phyloP scores from a whole-genome alignment of 2,888 invertebrate species.

The Eudemis profundana region DNA sequence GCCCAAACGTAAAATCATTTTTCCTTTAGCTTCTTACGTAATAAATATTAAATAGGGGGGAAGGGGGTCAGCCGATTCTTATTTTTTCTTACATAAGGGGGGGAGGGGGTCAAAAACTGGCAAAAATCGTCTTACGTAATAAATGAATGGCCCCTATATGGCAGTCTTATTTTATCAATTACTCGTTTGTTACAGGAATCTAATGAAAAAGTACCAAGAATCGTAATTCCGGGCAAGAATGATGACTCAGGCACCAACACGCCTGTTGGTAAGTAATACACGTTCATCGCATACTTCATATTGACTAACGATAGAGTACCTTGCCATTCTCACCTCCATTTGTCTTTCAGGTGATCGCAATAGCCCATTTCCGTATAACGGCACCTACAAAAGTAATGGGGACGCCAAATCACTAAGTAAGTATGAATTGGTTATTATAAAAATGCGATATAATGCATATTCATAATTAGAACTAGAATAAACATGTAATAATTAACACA shows the following conservation, averaged over 20 bases:
- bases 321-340: conserved; percentile 6
- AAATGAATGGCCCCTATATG: too few relatives aligned
- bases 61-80: too few relatives aligned
- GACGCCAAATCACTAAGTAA: conserved; percentile 77
- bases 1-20: too few relatives aligned
- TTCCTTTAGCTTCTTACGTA: too few relatives aligned
- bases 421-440: too few relatives aligned
- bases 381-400: conserved; percentile 65
- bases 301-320: conserved; percentile 12
- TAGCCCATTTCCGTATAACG: conserved; percentile 64
- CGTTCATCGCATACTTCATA: conserved; percentile 6
- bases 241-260: conserved; percentile 67
- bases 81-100: too few relatives aligned
- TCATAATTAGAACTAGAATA: too few relatives aligned
- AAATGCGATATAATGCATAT: too few relatives aligned
- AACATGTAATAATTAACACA: too few relatives aligned
- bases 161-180: not conserved
- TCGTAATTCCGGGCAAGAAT: conserved; percentile 53
- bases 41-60: too few relatives aligned
- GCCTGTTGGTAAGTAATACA: conserved; percentile 61
- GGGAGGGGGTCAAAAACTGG: too few relatives aligned
- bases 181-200: conserved; percentile 64
- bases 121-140: too few relatives aligned
- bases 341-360: conserved; percentile 61
- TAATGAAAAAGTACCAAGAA: conserved; percentile 57